Conservation (phyloP, 2,888 invertebrate genomes). For the Cantharis lateralis region DNA sequence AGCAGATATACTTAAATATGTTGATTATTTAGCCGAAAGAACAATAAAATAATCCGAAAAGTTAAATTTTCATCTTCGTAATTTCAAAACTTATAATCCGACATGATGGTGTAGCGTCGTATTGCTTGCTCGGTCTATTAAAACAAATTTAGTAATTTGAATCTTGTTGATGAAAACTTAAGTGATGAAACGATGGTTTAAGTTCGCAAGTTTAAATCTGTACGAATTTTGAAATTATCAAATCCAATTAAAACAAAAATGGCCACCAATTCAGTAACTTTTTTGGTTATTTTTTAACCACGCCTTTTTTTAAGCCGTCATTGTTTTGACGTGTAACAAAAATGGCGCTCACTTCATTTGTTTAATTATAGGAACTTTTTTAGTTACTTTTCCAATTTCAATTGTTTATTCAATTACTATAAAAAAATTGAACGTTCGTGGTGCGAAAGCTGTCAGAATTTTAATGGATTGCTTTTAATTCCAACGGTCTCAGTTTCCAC, state of each 20-base stretch:
- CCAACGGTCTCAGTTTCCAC: not conserved
- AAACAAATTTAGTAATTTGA: not conserved
- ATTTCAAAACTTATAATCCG: not conserved
- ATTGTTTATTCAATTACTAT: not conserved
- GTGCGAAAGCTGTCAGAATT: not conserved
- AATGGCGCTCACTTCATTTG: too few species aligned
- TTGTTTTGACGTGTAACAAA: not conserved
- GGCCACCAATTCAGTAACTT: not conserved
- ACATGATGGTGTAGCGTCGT: too few species aligned
- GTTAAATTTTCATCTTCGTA: not conserved
- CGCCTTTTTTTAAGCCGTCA: not conserved
- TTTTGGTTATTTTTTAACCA: not conserved
- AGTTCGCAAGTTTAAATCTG: not conserved
- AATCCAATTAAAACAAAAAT: not conserved
- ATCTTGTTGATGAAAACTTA: not conserved
- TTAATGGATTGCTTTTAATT: not conserved
- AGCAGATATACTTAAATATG: not conserved
- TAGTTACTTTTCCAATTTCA: not conserved
- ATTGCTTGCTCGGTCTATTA: not conserved
- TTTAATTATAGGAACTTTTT: not conserved
- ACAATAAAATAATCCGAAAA: not conserved
- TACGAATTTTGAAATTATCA: not conserved
- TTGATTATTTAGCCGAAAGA: not conserved
- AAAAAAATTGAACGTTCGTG: not conserved
- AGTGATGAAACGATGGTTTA: not conserved